These are phyloP conservation scores for Drepana falcataria DNA, from an alignment of 2,888 invertebrate genomes.

Conservation along the genomic window DNA sequence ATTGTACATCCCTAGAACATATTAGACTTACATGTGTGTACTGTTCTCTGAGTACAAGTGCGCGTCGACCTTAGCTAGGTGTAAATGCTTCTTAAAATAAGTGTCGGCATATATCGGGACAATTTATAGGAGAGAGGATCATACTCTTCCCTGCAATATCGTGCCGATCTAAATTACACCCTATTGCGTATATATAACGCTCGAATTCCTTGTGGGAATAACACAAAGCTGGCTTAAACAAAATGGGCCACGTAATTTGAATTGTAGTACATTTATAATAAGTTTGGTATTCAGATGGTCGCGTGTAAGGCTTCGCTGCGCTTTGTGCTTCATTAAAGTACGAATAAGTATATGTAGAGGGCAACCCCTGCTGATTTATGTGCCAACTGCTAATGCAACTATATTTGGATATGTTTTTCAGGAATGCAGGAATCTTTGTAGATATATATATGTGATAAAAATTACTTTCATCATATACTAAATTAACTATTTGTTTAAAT, in stretches of 20 bases:
- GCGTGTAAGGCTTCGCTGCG: constrained; percentile 10
- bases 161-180: constrained; percentile 17
- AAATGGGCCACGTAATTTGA: neutral
- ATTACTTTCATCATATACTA: too few relatives aligned
- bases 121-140: constrained; percentile 57
- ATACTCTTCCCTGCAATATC: constrained; percentile 29
- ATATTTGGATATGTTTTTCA: neutral
- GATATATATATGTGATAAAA: too few relatives aligned
- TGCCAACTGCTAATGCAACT: neutral
- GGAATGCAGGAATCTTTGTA: too few relatives aligned
- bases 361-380: constrained; percentile 3
- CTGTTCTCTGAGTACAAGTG: too few relatives aligned
- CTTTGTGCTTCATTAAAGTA: constrained; percentile 40
- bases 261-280: constrained; percentile 3
- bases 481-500: too few relatives aligned
- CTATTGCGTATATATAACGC: neutral
- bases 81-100: constrained; percentile 67
- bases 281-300: constrained; percentile 1
- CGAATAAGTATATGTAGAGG: constrained; percentile 42
- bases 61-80: constrained; percentile 42
- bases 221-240: constrained; percentile 1
- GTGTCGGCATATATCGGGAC: constrained; percentile 60
- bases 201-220: neutral
- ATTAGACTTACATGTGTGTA: too few relatives aligned
- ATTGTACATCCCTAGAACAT: too few relatives aligned